Base-by-base conservation (phyloP, 1,140 invertebrate species). In the Bombus difficillimus region DNA sequence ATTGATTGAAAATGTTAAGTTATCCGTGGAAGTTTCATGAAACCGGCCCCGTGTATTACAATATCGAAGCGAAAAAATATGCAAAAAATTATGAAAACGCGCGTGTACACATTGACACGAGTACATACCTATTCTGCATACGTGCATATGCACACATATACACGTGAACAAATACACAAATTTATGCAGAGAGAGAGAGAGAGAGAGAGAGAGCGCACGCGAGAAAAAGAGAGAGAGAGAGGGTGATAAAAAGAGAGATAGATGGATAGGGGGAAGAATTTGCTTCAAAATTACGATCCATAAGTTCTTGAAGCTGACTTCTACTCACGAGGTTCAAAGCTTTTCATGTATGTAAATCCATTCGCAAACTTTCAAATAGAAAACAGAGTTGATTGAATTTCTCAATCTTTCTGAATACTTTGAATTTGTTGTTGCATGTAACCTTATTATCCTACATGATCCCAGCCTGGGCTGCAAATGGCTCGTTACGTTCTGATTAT, bases 351-450 rank as follows among this genome's bases (percentile, higher is more conserved):
- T 92, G 87, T 90, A 90, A 86, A 90, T 88, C 86, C 88, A 90
- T 86, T 90, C 88, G 86, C 62, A 90, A 83, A 90, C 89, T 68
- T 90, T 90, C 86, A 90, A 90, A 90, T 90, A 90, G 89, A 90
- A 83, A 90, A 87, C 88, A 90, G 85, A 90, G 85, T 90, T 88
- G 72, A 90, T 90, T 90, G 89, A 88, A 90, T 59, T 81, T 90
- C 80, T 90, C 83, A 90, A 87, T 90, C 84, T 72, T 90, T 85
- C 89, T 83, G 81, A 85, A 79, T 89, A 92, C 59, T 90, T 91
- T 88, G 72, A 90, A 86, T 88, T 90, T 90, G 89, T 90, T 90
- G 89, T 90, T 90, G 89, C 89, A 90, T 89, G 89, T 90, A 90
- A 88, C 88, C 88, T 87, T 84, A 90, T 78, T 90, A 90, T 80